Percentiles rank a stretch among this genome's conserved stretches.
Conservation (phyloP, 2,797 vertebrate species). For the Chelon labrosus region DNA sequence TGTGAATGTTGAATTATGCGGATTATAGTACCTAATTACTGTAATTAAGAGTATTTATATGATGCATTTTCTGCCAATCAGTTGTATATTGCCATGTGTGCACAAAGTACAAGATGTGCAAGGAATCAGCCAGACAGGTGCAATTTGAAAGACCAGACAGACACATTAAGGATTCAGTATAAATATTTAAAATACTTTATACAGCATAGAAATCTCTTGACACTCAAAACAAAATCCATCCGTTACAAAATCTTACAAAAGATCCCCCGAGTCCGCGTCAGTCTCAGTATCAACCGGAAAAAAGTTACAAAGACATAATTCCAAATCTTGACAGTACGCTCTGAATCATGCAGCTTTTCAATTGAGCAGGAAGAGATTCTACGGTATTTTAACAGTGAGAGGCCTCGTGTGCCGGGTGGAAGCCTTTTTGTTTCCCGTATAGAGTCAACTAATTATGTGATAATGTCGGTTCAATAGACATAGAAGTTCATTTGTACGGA, state of each 20-base stretch:
- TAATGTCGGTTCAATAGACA: conserved; percentile 14
- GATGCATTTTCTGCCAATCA: background rate
- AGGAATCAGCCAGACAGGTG: conserved; percentile 37
- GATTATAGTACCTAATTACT: conserved; percentile 17
- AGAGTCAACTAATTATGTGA: conserved; percentile 40
- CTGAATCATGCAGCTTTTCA: conserved; percentile 80
- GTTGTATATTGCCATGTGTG: background rate
- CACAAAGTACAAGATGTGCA: background rate
- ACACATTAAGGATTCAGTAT: conserved; percentile 77
- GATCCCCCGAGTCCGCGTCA: conserved; percentile 64
- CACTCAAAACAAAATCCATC: conserved; percentile 78
- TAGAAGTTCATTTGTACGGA: conserved; percentile 28
- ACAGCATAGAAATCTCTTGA: conserved; percentile 88
- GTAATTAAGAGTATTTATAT: conserved; percentile 21
- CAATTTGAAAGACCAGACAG: conserved; percentile 69
- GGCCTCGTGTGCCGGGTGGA: conserved; percentile 72
- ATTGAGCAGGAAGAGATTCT: conserved; percentile 68
- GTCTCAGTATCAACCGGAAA: conserved; percentile 73
- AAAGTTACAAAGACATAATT: conserved; percentile 81
- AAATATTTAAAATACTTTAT: conserved; percentile 89
- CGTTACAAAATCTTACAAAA: conserved; percentile 87
- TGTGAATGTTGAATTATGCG: conserved; percentile 9
- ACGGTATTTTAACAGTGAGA: conserved; percentile 69
- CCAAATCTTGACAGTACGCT: conserved; percentile 73
- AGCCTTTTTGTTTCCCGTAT: conserved; percentile 40